Evolutionary conservation across 2,113 vertebrate genomes (phyloP).

Genomic region (Peromyscus californicus): DNA sequence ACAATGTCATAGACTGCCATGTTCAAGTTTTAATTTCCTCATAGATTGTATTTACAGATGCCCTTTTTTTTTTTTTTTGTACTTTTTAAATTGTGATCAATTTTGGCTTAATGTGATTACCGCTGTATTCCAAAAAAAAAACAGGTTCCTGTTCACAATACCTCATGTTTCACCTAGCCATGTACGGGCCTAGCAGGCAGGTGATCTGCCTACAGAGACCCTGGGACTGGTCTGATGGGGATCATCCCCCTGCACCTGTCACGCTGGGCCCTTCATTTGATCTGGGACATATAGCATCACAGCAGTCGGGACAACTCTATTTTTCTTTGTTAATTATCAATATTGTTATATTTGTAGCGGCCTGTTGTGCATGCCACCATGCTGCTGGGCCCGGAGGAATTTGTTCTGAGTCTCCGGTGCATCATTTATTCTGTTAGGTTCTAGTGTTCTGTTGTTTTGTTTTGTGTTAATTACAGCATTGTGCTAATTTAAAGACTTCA

Average conservation of each 20-base stretch:
- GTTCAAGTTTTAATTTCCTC: slow-evolving; percentile 96
- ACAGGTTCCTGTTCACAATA: slow-evolving; percentile 93
- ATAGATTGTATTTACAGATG: slow-evolving; percentile 96
- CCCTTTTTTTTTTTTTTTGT: slow-evolving; percentile 67
- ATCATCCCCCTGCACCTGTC: slow-evolving; percentile 84
- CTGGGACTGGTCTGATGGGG: slow-evolving; percentile 81
- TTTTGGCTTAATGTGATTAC: slow-evolving; percentile 96
- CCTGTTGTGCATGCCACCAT: slow-evolving; percentile 77
- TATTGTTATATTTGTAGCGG: slow-evolving; percentile 76
- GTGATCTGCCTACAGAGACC: slow-evolving; percentile 86
- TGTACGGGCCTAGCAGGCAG: slow-evolving; percentile 86
- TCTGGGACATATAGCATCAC: slow-evolving; percentile 86
- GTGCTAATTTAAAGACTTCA: slow-evolving; percentile 86
- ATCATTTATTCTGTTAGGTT: slow-evolving; percentile 83
- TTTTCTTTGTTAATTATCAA: slow-evolving; percentile 81
- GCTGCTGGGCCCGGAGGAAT: slow-evolving; percentile 81
- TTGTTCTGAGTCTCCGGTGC: slow-evolving; percentile 81
- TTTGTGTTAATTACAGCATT: slow-evolving; percentile 81
- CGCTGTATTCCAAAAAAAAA: slow-evolving; percentile 91
- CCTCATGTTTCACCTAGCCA: slow-evolving; percentile 96
- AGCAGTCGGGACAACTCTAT: slow-evolving; percentile 85
- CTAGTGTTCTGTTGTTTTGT: slow-evolving; percentile 72
- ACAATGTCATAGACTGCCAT: slow-evolving; percentile 97
- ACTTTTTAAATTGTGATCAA: slow-evolving; percentile 89
- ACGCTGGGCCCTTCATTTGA: slow-evolving; percentile 85